Evolutionary conservation across 2,888 invertebrate species (phyloP), one percentile per base, ranked within the genome.

Genomic region (Epinotia ramella): DNA sequence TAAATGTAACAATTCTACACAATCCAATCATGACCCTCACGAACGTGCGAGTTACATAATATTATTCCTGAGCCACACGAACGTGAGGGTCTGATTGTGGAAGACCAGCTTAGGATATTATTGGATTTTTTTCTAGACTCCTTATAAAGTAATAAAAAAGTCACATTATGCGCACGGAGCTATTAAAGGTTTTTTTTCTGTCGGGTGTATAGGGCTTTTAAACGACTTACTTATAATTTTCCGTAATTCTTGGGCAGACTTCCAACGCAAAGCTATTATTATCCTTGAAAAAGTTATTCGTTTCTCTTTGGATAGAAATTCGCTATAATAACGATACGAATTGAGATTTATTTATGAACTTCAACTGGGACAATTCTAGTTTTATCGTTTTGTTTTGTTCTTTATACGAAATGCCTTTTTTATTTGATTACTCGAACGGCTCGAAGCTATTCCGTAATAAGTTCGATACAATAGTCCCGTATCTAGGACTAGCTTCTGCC

Each of bases 331-430:
- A 53, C 63, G 62, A 62, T 53, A 71, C 33, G 40, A 71, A 62
- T 71, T 71, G 63, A 63, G 70, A 71, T 71, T 71, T 71, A 71
- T 71, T 71, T 63, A 71, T 63, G 63, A 62, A 63, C 40, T 49
- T 63, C 16, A 28, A 53, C 33, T 71, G 62, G 53, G 69, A 44
- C 24, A 71, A 63, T 63, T 53, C 49, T 53, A 71, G 63, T 71
- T 71, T 71, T 63, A 71, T 71, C 40, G 63, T 71, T 53, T 71
- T 71, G 63, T 63, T 63, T 70, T 71, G 53, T 71, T 71, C 63
- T 53, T 63, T 63, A 63, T 20, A 33, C 63, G 18, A 33, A 18
- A 28, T 53, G 18, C 6, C n/a, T 49, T 24, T 24, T 63, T 70
- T 28, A 53, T 71, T 69, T 69, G 28, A 69, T 69, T 60, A 60